Conservation (phyloP, 1,140 invertebrate species). For the Bombus waltoni region DNA sequence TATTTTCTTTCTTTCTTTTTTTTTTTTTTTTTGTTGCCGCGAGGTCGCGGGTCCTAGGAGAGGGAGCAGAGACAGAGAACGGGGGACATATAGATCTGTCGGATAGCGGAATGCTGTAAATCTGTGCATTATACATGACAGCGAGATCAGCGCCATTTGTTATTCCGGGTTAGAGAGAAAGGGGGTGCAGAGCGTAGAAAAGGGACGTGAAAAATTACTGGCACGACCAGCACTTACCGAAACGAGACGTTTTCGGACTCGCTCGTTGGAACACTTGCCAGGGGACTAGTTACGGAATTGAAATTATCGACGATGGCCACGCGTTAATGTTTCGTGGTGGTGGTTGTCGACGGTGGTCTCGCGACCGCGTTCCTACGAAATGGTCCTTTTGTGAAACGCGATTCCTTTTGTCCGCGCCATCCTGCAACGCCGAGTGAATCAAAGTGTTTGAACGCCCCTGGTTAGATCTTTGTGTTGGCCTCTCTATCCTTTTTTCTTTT, state of each 20-base stretch:
- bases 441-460: neutral
- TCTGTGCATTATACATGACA: slow-evolving; percentile 72
- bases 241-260: slow-evolving; percentile 56
- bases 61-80: neutral
- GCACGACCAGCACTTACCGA: slow-evolving; percentile 60
- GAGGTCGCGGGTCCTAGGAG: neutral
- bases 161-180: slow-evolving; percentile 32
- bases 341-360: no score
- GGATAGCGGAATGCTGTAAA: slow-evolving; percentile 71
- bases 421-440: neutral
- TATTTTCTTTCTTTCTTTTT: neutral
- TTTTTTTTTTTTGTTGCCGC: neutral
- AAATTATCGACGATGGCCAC: slow-evolving; percentile 52
- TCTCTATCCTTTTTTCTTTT: neutral
- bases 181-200: slow-evolving; percentile 28
- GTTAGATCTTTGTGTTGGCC: neutral
- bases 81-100: slow-evolving; percentile 58
- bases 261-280: slow-evolving; percentile 47
- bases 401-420: neutral
- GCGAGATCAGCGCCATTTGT: slow-evolving; percentile 69
- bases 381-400: slow-evolving; percentile 20
- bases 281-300: slow-evolving; percentile 49
- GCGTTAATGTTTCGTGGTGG: neutral
- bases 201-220: slow-evolving; percentile 67
- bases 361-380: neutral